phyloP scores from a whole-genome alignment of 1,140 invertebrate genomes.

The Tetragnatha versicolor region DNA sequence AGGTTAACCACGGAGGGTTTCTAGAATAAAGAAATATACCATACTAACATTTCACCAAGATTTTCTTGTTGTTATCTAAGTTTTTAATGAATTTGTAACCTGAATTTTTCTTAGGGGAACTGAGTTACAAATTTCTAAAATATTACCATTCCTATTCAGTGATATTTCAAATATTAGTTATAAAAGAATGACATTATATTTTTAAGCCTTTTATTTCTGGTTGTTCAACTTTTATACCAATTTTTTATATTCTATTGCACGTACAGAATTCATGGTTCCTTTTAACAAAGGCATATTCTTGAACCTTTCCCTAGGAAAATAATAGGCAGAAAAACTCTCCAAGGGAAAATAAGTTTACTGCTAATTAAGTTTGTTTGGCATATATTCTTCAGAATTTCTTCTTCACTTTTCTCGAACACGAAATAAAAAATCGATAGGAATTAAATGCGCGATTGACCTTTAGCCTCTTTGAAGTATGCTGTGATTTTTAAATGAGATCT shows the following conservation, averaged over 20 bases:
- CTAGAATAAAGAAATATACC: too few species aligned
- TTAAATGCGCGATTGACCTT: slow-evolving; percentile 43
- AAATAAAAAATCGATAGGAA: slow-evolving; percentile 38
- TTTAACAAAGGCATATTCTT: not conserved
- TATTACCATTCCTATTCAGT: too few species aligned
- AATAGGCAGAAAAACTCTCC: slow-evolving; percentile 10
- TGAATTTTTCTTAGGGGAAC: too few species aligned
- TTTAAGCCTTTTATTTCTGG: too few species aligned
- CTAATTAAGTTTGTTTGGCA: slow-evolving; percentile 45
- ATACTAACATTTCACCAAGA: too few species aligned
- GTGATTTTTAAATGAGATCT: slow-evolving; percentile 38
- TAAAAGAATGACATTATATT: too few species aligned
- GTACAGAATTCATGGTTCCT: not conserved
- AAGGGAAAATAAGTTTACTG: slow-evolving; percentile 20
- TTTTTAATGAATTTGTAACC: too few species aligned
- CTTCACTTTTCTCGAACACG: not conserved
- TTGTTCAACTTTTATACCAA: too few species aligned
- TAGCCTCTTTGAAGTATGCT: slow-evolving; percentile 38
- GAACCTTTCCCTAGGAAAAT: slow-evolving; percentile 6
- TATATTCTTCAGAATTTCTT: not conserved
- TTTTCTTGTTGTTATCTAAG: too few species aligned
- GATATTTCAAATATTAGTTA: too few species aligned
- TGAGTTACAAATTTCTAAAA: too few species aligned
- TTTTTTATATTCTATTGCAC: not conserved
- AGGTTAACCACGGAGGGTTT: too few species aligned